These are phyloP conservation scores for Otus sunia DNA, from an alignment of 2,113 vertebrate species.

Conservation along the genomic window DNA sequence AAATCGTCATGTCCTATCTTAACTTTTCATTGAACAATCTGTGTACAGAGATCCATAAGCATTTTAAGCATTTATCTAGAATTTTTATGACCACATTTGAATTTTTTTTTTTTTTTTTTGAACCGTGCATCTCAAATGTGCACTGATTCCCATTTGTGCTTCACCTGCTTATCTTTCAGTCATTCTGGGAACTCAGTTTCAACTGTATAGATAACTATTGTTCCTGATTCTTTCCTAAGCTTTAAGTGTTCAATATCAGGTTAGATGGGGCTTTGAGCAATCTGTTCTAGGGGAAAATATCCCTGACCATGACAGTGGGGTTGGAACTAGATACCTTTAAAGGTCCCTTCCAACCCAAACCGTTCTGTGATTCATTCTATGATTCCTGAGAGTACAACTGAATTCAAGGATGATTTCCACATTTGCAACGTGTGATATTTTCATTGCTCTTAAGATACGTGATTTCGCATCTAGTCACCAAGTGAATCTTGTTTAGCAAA, in stretches of 20 bases:
- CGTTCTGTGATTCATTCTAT: neutral
- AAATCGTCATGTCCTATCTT: neutral
- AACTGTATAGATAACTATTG: neutral
- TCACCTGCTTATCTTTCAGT: neutral
- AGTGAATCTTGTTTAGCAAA: neutral
- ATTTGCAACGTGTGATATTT: neutral
- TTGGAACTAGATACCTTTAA: neutral
- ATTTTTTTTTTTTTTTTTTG: neutral
- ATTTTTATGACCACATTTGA: neutral
- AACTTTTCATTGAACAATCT: neutral
- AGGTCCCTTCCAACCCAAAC: neutral
- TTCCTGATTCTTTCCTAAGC: neutral
- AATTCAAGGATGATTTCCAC: neutral
- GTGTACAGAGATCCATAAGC: neutral
- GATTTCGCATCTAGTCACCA: neutral
- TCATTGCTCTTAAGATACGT: neutral
- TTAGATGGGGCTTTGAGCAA: neutral
- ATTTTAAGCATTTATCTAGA: neutral
- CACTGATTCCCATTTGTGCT: neutral
- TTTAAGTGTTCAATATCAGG: neutral
- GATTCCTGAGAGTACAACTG: neutral
- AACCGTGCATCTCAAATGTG: neutral
- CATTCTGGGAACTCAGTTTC: neutral
- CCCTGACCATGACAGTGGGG: no score
- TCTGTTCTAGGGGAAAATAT: neutral